Evolutionary conservation across 2,888 invertebrate species (phyloP).

Genomic region (Schizaphis graminum): DNA sequence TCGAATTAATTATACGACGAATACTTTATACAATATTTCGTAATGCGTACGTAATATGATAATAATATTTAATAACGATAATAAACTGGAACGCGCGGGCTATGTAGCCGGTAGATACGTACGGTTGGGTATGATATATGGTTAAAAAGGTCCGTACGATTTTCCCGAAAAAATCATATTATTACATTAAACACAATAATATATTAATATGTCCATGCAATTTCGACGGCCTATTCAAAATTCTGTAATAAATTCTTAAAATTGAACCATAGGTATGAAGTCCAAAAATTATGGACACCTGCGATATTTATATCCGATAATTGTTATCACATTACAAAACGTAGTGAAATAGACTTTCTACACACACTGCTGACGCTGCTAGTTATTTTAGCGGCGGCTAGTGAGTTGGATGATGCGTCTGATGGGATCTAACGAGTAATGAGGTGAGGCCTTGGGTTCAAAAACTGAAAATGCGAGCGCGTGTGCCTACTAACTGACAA

Average conservation of each 20-base stretch:
- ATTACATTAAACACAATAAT: not conserved
- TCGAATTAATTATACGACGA: slow-evolving; percentile 33
- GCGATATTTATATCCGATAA: not conserved
- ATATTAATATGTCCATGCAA: not conserved
- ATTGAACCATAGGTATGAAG: not conserved
- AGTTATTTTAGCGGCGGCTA: not conserved
- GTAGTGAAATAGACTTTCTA: not conserved
- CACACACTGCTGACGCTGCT: not conserved
- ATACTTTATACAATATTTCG: slow-evolving; percentile 28
- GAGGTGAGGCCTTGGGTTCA: not conserved
- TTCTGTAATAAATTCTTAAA: not conserved
- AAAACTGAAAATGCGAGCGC: not conserved
- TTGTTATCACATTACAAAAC: not conserved
- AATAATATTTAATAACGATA: slow-evolving; percentile 36
- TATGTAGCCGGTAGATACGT: not conserved
- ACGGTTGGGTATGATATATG: not conserved
- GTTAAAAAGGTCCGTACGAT: not conserved
- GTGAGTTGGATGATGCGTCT: not conserved
- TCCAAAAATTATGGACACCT: not conserved
- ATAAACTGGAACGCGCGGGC: not conserved
- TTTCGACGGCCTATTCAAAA: not conserved
- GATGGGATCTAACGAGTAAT: not conserved
- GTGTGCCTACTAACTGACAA: not conserved
- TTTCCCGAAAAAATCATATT: not conserved
- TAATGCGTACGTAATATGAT: slow-evolving; percentile 18